Evolutionary conservation across 1,140 invertebrate species (phyloP).

Genomic region (Cryptotermes secundus): DNA sequence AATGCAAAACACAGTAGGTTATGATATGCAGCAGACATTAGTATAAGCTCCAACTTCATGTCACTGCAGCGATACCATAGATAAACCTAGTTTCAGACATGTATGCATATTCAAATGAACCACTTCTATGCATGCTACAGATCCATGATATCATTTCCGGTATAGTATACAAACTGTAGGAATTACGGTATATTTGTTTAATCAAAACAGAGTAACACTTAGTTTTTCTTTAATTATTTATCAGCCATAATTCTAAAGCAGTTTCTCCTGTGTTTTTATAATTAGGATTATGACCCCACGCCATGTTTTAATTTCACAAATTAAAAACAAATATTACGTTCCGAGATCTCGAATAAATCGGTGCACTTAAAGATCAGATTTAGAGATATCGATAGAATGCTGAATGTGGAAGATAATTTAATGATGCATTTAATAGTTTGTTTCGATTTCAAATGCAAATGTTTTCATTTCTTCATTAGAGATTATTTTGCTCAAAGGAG

Average conservation of each 20-base stretch:
- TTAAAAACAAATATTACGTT: too few species aligned
- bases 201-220: neutral
- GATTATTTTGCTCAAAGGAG: too few species aligned
- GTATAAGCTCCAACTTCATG: neutral
- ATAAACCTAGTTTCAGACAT: neutral
- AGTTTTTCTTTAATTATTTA: neutral
- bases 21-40: neutral
- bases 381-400: too few species aligned
- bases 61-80: neutral
- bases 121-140: neutral
- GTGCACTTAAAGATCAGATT: too few species aligned
- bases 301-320: too few species aligned
- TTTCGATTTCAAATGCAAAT: too few species aligned
- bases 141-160: neutral
- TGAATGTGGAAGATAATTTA: too few species aligned
- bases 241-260: neutral
- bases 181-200: neutral
- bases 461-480: too few species aligned
- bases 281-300: too few species aligned
- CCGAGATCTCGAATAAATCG: too few species aligned
- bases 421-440: too few species aligned
- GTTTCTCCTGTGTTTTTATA: neutral
- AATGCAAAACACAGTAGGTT: slow-evolving; percentile 4
- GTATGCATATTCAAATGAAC: neutral
- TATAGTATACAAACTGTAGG: neutral